Conservation (phyloP, 1,140 invertebrate genomes). For the Subanguina moxae region DNA sequence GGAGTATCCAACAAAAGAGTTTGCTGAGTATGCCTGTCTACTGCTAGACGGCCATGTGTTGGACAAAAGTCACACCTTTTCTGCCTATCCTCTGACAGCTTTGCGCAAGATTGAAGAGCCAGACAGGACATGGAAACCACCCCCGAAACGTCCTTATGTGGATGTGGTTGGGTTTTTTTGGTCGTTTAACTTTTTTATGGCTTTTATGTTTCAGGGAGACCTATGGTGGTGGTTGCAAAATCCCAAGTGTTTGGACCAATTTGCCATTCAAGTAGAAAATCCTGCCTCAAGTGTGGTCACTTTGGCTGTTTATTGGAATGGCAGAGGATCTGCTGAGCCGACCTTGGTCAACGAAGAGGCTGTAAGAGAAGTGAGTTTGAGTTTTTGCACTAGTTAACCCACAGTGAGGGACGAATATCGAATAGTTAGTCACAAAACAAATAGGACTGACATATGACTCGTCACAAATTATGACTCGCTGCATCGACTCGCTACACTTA, state of each 20-base stretch:
- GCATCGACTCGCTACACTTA: no score
- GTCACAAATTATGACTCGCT: no score
- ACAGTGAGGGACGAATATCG: no score
- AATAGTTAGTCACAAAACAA: no score
- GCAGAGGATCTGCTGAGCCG: conserved; percentile 39
- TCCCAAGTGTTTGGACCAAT: conserved; percentile 84
- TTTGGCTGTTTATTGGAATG: conserved; percentile 42
- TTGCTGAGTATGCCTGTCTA: conserved; percentile 65
- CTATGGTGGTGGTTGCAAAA: conserved; percentile 85
- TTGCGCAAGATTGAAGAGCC: conserved; percentile 88
- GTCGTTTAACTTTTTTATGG: background rate
- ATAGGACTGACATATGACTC: no score
- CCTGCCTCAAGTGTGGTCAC: conserved; percentile 64
- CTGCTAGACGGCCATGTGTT: conserved; percentile 85
- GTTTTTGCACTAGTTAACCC: no score
- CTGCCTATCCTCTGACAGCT: conserved; percentile 90
- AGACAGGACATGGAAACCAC: conserved; percentile 80
- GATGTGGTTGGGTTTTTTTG: conserved; percentile 62
- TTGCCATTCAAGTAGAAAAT: conserved; percentile 72
- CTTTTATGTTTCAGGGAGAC: conserved; percentile 69
- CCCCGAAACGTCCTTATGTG: conserved; percentile 74
- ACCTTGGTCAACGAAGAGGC: conserved; percentile 28
- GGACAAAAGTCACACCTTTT: conserved; percentile 90
- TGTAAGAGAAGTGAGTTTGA: conserved; percentile 2
- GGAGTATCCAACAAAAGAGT: conserved; percentile 41